These are phyloP conservation scores for Eupithecia vulgata DNA, from an alignment of 2,888 invertebrate species.

Conservation along the genomic window DNA sequence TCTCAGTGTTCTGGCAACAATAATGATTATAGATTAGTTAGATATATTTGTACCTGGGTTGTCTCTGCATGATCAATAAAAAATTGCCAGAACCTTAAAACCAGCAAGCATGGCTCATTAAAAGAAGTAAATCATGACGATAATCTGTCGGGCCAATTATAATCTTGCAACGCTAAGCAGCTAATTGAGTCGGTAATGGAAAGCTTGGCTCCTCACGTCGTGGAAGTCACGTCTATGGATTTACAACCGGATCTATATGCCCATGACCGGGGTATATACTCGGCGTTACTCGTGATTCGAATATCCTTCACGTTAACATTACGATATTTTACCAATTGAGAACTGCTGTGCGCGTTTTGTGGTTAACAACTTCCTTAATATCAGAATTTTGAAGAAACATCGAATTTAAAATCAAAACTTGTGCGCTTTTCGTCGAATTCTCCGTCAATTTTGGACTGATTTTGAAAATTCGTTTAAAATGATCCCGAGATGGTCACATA, in stretches of 20 bases:
- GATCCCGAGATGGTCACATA: too few relatives aligned
- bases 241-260: slow-evolving; percentile 31
- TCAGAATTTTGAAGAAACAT: not conserved
- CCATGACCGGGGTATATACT: slow-evolving; percentile 19
- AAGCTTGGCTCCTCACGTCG: slow-evolving; percentile 21
- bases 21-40: too few relatives aligned
- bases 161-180: slow-evolving; percentile 19
- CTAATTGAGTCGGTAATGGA: slow-evolving; percentile 27
- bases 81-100: too few relatives aligned
- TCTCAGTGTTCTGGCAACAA: too few relatives aligned
- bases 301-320: slow-evolving; percentile 3
- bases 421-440: not conserved
- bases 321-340: not conserved
- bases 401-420: not conserved
- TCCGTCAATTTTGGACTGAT: too few relatives aligned
- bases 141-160: slow-evolving; percentile 14
- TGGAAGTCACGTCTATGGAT: slow-evolving; percentile 30
- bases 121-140: slow-evolving; percentile 15
- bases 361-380: not conserved
- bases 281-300: slow-evolving; percentile 34
- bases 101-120: not conserved
- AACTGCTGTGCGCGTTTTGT: slow-evolving; percentile 12
- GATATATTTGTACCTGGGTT: too few relatives aligned
- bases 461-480: too few relatives aligned
- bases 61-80: too few relatives aligned